phyloP scores from a whole-genome alignment of 2,797 vertebrate genomes.

The Pipistrellus kuhlii region DNA sequence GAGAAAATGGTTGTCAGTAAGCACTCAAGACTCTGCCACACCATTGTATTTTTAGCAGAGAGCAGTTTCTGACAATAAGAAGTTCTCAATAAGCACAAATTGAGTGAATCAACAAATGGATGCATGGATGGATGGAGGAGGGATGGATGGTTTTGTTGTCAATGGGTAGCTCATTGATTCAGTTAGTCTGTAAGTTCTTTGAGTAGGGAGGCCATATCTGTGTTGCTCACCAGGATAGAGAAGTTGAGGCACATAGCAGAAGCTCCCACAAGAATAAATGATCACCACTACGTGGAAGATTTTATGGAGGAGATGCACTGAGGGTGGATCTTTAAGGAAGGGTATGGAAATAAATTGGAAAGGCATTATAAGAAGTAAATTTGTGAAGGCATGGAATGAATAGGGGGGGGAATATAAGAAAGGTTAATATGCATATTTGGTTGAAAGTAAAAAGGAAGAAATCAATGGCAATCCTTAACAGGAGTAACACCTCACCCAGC shows the following conservation, averaged over 20 bases:
- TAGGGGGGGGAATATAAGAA: neutral
- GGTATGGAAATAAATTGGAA: neutral
- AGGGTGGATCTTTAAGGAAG: neutral
- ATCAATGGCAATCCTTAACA: neutral
- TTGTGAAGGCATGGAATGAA: neutral
- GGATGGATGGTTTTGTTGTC: neutral
- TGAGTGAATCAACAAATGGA: slow-evolving; percentile 16
- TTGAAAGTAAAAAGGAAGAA: neutral
- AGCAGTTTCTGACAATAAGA: slow-evolving; percentile 15
- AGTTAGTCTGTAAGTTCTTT: neutral
- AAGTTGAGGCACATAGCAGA: neutral
- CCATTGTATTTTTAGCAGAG: slow-evolving; percentile 36
- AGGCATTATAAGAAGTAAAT: slow-evolving; percentile 23
- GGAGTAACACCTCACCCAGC: neutral
- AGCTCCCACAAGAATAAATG: neutral
- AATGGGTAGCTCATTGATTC: neutral
- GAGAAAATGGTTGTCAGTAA: neutral
- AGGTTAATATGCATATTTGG: neutral
- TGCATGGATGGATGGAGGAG: neutral
- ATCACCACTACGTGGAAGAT: neutral
- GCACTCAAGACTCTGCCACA: neutral
- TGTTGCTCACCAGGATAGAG: neutral
- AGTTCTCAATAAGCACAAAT: slow-evolving; percentile 27
- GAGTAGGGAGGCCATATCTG: neutral
- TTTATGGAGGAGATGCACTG: neutral